A percentile compares a stretch with the other conserved stretches of the same genome.
These are phyloP conservation scores for Grapholita molesta DNA, from an alignment of 1,140 invertebrate genomes.

Conservation along the genomic window DNA sequence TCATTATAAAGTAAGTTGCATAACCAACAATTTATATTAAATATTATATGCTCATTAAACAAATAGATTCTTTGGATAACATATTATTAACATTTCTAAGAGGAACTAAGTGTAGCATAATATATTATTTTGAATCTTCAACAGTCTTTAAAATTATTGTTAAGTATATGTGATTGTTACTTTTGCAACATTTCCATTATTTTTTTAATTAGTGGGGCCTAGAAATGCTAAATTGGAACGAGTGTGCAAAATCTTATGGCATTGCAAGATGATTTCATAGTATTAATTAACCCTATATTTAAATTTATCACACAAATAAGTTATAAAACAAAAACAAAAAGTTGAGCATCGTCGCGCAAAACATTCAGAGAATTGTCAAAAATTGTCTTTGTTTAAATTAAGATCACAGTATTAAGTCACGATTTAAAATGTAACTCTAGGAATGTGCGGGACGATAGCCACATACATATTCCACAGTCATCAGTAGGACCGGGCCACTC, in stretches of 20 bases:
- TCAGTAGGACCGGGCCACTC: constrained; percentile 58
- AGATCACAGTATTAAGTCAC: constrained; percentile 78
- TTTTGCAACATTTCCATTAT: constrained; percentile 26
- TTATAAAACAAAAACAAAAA: constrained; percentile 60
- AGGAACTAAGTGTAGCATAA: constrained; percentile 71
- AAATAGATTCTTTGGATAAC: constrained; percentile 74
- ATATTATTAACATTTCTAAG: constrained; percentile 73
- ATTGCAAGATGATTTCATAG: constrained; percentile 49
- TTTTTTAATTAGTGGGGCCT: constrained; percentile 34
- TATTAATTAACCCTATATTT: constrained; percentile 64
- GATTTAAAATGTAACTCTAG: constrained; percentile 70
- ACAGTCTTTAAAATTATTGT: constrained; percentile 44
- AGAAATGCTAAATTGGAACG: constrained; percentile 66
- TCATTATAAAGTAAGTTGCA: constrained; percentile 53
- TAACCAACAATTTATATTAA: constrained; percentile 61
- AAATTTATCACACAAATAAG: constrained; percentile 64
- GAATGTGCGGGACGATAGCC: constrained; percentile 63
- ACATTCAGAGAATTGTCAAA: constrained; percentile 71
- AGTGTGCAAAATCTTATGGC: constrained; percentile 58
- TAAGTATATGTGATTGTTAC: constrained; percentile 22
- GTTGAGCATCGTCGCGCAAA: constrained; percentile 57
- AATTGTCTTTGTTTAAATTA: constrained; percentile 74
- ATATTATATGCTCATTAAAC: constrained; percentile 63
- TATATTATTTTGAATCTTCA: constrained; percentile 51
- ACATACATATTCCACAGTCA: constrained; percentile 76